Conservation (phyloP, 2,113 vertebrate genomes). For the Electrona antarctica region DNA sequence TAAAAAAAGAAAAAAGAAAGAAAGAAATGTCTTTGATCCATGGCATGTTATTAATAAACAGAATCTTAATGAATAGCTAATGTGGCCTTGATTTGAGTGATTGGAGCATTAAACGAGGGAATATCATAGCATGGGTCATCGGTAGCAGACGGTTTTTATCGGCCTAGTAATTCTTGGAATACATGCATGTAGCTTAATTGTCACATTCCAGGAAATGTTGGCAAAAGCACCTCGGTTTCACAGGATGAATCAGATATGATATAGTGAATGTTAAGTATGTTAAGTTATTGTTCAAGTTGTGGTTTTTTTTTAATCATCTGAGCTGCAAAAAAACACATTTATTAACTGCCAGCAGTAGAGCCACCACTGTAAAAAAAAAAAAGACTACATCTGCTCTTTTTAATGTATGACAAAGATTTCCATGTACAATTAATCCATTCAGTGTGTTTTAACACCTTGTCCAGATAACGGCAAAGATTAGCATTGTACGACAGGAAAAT, state of each 20-base stretch:
- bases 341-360: neutral
- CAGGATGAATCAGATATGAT: neutral
- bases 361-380: neutral
- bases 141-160: constrained; percentile 26
- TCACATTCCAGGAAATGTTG: constrained; percentile 26
- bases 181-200: constrained; percentile 12
- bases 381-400: neutral
- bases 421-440: constrained; percentile 15
- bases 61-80: constrained; percentile 79
- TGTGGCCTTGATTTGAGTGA: constrained; percentile 76
- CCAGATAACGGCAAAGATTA: constrained; percentile 61
- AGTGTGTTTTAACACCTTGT: constrained; percentile 49
- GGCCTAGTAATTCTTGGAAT: constrained; percentile 18
- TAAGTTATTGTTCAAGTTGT: neutral
- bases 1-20: constrained; percentile 1
- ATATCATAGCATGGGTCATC: constrained; percentile 54
- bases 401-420: neutral
- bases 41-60: constrained; percentile 65
- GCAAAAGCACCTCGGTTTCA: neutral
- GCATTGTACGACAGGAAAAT: too few species aligned
- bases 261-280: neutral
- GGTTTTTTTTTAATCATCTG: neutral
- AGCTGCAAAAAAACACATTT: neutral
- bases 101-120: constrained; percentile 67
- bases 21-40: constrained; percentile 59